Base-by-base conservation (phyloP, 1,140 invertebrate genomes). In the Schlechtendalia chinensis region DNA sequence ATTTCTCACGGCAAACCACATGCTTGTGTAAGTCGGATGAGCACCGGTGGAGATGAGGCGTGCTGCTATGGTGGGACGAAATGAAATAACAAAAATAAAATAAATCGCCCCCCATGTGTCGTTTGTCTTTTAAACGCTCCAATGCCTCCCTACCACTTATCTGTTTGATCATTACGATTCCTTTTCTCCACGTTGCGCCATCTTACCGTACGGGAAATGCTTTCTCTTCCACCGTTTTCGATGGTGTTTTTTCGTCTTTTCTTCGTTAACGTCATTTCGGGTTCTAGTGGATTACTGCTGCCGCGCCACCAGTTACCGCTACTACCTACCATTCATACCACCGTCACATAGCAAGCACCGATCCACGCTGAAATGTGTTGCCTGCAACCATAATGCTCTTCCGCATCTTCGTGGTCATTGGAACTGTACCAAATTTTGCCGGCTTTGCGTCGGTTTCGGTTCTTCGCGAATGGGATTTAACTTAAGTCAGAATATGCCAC, bases 61-160 rank as follows among this genome's bases (percentile, higher is more conserved):
- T 8, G 32, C 32, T 39, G 8, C 22, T 16, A 0, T 10, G 71
- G 17, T 0, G 54, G 5, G 29, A 10, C 6, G 54, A 19, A 54
- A 16, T 27, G n/a, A 61, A 77, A 77, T 5, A 47, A 77, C 74
- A 59, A 22, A 47, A 61, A 77, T 45, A 58, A 59, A 77, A 77
- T 59, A 77, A 77, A 77, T 77, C 53, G 74, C 32, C 74, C 71
- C 32, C 56, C 74, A 77, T 59, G 74, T 77, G 74, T 61, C 74
- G 54, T 77, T 77, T 77, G 74, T 77, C 74, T 77, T 77, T 77
- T 77, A 59, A 77, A 77, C 74, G 74, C 56, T 59, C 54, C 74
- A 59, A 59, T 77, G 74, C 56, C 32, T 77, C 32, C 39, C 29
- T 59, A 22, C 74, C 74, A 77, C 74, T 59, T 77, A 77, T 77